Percentiles rank a stretch among this genome's conserved stretches.
Evolutionary conservation across 2,113 vertebrate species (phyloP).

Genomic region (Phylloscopus trochiloides): DNA sequence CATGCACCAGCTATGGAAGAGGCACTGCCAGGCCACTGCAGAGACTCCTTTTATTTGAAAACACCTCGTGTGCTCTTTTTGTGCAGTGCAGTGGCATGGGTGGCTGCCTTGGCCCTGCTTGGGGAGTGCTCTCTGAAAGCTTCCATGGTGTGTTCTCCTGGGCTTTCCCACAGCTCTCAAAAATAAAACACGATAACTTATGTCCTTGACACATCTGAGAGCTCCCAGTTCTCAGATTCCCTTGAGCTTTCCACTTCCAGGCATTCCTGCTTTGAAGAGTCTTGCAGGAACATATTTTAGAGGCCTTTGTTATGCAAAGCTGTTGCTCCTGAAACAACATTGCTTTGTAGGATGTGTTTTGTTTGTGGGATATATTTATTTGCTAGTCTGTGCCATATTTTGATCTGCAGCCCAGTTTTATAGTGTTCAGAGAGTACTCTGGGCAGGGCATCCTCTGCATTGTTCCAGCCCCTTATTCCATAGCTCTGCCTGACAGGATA

Average conservation of each 20-base stretch:
- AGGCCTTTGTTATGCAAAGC: conserved; percentile 11
- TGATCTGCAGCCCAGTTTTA: neutral
- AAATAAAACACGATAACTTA: neutral
- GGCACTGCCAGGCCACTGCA: neutral
- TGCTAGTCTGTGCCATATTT: neutral
- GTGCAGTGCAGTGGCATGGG: neutral
- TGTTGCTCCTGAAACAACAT: conserved; percentile 33
- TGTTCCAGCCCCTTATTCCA: neutral
- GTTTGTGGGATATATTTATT: conserved; percentile 17
- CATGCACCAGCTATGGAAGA: neutral
- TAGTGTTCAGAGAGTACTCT: neutral
- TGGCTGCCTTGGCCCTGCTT: neutral
- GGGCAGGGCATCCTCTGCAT: neutral
- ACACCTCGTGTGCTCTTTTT: fast-evolving
- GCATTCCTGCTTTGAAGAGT: conserved; percentile 25
- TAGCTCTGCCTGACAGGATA: neutral
- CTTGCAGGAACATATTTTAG: neutral
- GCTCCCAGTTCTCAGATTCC: conserved; percentile 14
- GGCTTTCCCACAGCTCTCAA: conserved; percentile 11
- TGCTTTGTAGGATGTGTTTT: neutral
- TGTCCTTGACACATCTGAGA: neutral
- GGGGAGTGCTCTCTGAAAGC: neutral
- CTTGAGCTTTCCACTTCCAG: conserved; percentile 41
- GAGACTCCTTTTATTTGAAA: neutral
- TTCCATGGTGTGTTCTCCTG: neutral